Conservation (phyloP, 2,113 vertebrate genomes). For the Rhea americana region DNA sequence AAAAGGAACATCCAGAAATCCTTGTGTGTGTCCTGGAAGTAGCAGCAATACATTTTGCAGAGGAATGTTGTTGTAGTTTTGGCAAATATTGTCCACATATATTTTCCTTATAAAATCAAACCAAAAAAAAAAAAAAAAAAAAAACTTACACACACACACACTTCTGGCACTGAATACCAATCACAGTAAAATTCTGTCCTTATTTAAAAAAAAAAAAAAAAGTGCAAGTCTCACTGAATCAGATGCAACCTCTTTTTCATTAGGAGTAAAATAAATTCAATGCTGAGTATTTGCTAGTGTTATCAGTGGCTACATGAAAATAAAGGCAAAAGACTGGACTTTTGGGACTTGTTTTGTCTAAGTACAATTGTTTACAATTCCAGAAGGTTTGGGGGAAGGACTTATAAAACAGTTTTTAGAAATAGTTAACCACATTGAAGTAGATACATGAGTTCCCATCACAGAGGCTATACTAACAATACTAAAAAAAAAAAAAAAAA, state of each 20-base stretch:
- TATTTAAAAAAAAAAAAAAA: not conserved
- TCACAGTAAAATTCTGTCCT: not conserved
- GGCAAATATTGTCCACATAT: not conserved
- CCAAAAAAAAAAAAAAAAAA: not conserved
- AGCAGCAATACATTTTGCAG: not conserved
- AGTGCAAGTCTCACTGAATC: not conserved
- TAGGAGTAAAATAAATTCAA: not conserved
- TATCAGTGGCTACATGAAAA: not conserved
- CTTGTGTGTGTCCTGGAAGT: not conserved
- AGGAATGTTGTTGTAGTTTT: rapidly evolving
- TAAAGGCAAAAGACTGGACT: not conserved
- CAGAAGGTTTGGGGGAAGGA: not conserved
- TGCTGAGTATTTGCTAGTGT: not conserved
- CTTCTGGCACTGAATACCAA: not conserved
- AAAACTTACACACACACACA: not conserved
- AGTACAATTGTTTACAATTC: not conserved
- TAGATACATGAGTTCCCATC: constrained; percentile 16
- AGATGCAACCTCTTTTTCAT: not conserved
- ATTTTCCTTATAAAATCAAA: not conserved
- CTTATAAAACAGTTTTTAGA: not conserved
- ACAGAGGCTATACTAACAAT: constrained; percentile 25
- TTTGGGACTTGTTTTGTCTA: not conserved
- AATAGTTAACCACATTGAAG: not conserved
- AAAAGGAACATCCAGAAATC: not conserved
- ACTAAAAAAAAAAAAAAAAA: not conserved